These are phyloP conservation scores for Steinernema carpocapsae DNA, from an alignment of 2,888 invertebrate genomes.

Conservation along the genomic window DNA sequence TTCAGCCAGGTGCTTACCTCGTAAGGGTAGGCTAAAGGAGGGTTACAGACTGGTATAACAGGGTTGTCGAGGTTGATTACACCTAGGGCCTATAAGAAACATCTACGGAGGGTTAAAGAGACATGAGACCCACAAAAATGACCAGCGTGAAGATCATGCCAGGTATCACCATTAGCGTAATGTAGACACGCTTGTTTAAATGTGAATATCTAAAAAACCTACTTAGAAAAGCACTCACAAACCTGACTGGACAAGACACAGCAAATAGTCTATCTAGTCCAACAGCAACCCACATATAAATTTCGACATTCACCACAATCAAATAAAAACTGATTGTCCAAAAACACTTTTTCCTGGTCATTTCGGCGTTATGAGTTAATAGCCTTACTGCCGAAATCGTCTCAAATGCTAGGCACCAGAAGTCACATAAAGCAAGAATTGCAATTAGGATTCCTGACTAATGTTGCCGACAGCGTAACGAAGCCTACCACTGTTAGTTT, in stretches of 20 bases:
- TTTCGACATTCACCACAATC: background rate
- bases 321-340: constrained; percentile 13
- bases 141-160: too few species aligned
- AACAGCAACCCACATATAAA: background rate
- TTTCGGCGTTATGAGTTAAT: background rate
- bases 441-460: background rate
- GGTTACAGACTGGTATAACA: background rate
- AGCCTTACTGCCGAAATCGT: background rate
- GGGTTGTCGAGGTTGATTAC: background rate
- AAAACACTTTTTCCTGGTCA: constrained; percentile 8
- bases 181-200: background rate
- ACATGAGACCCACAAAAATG: background rate
- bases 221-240: background rate
- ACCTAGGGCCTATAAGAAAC: background rate
- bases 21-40: constrained; percentile 3
- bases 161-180: too few species aligned
- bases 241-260: background rate
- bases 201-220: background rate
- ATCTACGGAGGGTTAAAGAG: too few species aligned
- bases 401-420: constrained; percentile 6
- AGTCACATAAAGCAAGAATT: background rate
- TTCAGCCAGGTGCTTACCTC: too few species aligned
- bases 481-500: background rate
- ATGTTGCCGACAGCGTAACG: too few species aligned
- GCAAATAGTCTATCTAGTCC: background rate